These are phyloP conservation scores for Yponomeuta cagnagella DNA, from an alignment of 2,888 invertebrate species.

Conservation along the genomic window DNA sequence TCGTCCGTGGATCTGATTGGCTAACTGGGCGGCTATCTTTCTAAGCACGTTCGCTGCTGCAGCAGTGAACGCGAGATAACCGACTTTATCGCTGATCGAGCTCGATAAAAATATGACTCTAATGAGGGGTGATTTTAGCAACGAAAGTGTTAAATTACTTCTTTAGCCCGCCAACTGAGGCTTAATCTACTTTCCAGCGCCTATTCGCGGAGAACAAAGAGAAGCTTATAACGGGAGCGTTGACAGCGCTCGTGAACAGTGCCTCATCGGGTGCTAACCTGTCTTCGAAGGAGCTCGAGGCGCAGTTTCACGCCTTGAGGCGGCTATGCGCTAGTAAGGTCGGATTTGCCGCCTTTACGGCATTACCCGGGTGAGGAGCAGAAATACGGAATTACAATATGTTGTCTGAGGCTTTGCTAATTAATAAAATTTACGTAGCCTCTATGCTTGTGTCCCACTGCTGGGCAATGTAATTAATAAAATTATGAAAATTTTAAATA, in stretches of 20 bases:
- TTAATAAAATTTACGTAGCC: too few relatives aligned
- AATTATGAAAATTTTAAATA: too few relatives aligned
- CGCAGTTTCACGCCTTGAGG: constrained; percentile 95
- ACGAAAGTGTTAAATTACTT: too few relatives aligned
- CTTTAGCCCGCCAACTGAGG: too few relatives aligned
- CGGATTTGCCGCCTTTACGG: constrained; percentile 97
- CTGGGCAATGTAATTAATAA: too few relatives aligned
- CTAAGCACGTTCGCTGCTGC: background rate
- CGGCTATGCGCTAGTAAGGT: constrained; percentile 97
- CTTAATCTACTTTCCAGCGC: constrained; percentile 78
- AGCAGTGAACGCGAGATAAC: too few relatives aligned
- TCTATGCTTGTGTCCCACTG: too few relatives aligned
- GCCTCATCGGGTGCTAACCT: constrained; percentile 56
- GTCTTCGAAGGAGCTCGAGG: constrained; percentile 87
- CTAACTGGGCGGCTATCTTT: too few relatives aligned
- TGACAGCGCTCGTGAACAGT: constrained; percentile 81
- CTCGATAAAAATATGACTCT: too few relatives aligned
- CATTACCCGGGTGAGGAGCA: constrained; percentile 82
- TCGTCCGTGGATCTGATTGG: background rate
- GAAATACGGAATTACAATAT: background rate
- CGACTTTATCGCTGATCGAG: too few relatives aligned
- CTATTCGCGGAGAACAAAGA: constrained; percentile 99
- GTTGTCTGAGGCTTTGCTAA: background rate
- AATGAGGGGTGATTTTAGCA: too few relatives aligned
- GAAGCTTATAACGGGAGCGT: constrained; percentile 93